These are phyloP conservation scores for Phodopus roborovskii DNA, from an alignment of 2,113 vertebrate species.

Conservation along the genomic window DNA sequence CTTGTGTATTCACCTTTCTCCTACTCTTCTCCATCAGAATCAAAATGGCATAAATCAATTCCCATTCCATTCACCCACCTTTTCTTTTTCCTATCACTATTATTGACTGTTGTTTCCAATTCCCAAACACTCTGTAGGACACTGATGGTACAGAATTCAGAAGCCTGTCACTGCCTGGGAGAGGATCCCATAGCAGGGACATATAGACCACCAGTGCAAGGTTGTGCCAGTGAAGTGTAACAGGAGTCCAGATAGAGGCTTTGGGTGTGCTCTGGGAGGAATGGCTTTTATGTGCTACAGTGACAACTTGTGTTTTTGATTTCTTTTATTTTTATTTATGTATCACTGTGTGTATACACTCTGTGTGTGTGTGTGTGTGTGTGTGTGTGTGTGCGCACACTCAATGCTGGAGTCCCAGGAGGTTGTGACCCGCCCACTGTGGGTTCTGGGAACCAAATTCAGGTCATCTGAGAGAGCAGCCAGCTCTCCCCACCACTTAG, in stretches of 20 bases:
- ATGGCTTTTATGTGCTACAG: not conserved
- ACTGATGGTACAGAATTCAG: not conserved
- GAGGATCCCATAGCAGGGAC: not conserved
- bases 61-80: not conserved
- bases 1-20: not conserved
- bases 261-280: not conserved
- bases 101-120: not conserved
- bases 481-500: not conserved
- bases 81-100: not conserved
- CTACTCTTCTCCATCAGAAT: not conserved
- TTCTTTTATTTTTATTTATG: not conserved
- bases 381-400: too few relatives aligned
- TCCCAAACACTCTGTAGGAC: not conserved
- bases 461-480: not conserved
- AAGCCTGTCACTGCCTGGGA: not conserved
- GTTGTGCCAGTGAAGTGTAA: rapidly evolving
- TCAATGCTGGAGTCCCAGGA: too few relatives aligned
- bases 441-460: not conserved
- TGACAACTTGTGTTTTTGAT: not conserved
- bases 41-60: not conserved
- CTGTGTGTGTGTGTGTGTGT: not conserved
- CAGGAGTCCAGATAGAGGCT: too few relatives aligned
- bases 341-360: not conserved
- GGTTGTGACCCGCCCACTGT: not conserved
- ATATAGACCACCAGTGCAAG: not conserved